Base-by-base conservation (phyloP, 2,888 invertebrate genomes). In the Eubasilissa splendida region DNA sequence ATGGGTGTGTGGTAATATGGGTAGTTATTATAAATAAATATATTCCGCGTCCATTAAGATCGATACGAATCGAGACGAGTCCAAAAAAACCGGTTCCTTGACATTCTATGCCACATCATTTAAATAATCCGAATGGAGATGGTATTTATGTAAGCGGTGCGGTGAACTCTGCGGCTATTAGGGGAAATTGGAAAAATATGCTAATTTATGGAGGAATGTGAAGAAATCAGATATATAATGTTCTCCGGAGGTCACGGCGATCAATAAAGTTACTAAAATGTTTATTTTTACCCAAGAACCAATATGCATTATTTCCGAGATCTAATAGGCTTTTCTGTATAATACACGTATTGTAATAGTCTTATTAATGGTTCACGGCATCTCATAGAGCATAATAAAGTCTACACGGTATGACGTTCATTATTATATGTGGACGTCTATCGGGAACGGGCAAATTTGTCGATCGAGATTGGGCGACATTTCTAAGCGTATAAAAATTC, bases 131-230 rank as follows among this genome's bases (percentile, higher is more conserved):
- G 56, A 33, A 71, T 54, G 56, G 56, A 71, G 71, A 56, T 33
- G n/a, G 71, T 31, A 52, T 58, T 71, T 71, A 71, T 71, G 54
- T 71, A 71, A 71, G 54, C 71, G 71, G 71, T 71, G 31, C 71
- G 56, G 10, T 71, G 71, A 71, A 71, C 71, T 56, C 71, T 5
- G 68, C 31, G 33, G 70, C 70, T 79, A 79, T 79, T 81, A 66
- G 58, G 59, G 79, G 73, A 81, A 79, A 81, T 76, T 50, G 42
- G 76, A 50, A 76, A 76, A 73, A 76, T 81, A 81, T 81, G 59
- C 73, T 65, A 81, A 81, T 81, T 79, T 79, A 81, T 81, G 81
- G 54, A 81, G 79, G 81, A 81, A 81, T 81, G 76, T 65, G 58
- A 79, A 70, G 76, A 70, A 70, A 70, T 70, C 42, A n/a, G 63